Evolutionary conservation across 1,140 invertebrate species (phyloP).

Genomic region (Mya arenaria): DNA sequence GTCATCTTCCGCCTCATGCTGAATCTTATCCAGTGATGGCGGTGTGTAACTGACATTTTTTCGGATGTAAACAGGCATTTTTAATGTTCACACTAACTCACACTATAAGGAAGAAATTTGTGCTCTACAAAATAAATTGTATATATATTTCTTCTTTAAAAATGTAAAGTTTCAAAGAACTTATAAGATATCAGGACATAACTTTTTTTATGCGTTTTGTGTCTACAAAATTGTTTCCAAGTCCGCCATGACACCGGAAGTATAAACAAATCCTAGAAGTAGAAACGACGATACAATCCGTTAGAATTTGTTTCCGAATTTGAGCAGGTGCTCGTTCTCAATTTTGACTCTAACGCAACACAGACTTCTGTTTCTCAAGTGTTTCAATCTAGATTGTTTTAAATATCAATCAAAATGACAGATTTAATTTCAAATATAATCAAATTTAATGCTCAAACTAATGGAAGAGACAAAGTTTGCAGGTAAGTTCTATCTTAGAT

Average conservation of each 20-base stretch:
- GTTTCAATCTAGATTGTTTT: too few species aligned
- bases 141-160: neutral
- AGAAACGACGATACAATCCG: neutral
- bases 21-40: constrained; percentile 70
- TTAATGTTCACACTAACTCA: too few species aligned
- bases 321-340: constrained; percentile 47
- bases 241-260: constrained; percentile 66
- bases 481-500: too few species aligned
- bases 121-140: too few species aligned
- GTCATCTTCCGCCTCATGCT: constrained; percentile 76
- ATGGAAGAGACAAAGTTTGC: constrained; percentile 75
- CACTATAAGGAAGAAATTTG: neutral
- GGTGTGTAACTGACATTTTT: constrained; percentile 75
- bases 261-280: constrained; percentile 64
- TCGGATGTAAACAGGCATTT: constrained; percentile 76
- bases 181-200: neutral
- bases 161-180: neutral
- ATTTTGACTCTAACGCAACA: constrained; percentile 23
- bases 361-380: too few species aligned
- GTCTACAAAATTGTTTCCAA: constrained; percentile 61
- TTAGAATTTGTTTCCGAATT: constrained; percentile 1
- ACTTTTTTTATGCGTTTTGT: neutral
- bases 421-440: constrained; percentile 69
- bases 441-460: constrained; percentile 72
- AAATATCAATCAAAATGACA: too few species aligned